These are phyloP conservation scores for Ascaphus truei DNA, from an alignment of 2,113 vertebrate species.

Conservation along the genomic window DNA sequence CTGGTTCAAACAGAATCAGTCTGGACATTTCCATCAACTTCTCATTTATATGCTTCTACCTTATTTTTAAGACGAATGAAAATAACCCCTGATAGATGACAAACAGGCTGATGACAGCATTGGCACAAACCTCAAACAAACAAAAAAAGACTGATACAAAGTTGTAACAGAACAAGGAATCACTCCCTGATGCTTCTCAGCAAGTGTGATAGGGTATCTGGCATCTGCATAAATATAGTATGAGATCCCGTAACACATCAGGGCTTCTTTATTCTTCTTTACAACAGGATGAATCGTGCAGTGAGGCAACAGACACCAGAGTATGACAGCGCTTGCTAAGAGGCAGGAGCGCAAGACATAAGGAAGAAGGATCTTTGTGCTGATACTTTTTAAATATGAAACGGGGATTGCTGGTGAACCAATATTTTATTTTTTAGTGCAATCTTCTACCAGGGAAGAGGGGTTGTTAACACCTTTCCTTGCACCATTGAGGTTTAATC, in stretches of 20 bases:
- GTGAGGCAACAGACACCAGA: neutral
- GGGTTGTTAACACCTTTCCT: no score
- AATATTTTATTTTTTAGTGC: no score
- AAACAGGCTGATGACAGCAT: neutral
- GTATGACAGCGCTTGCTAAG: no score
- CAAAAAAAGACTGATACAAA: neutral
- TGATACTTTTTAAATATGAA: no score
- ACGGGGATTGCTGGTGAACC: no score
- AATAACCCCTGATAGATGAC: neutral
- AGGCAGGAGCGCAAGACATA: neutral
- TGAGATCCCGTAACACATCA: neutral
- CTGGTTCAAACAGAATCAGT: neutral
- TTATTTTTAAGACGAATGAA: neutral
- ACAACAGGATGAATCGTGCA: neutral
- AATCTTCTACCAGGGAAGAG: no score
- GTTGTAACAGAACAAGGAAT: neutral
- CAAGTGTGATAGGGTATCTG: neutral
- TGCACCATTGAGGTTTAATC: no score
- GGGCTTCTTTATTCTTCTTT: no score
- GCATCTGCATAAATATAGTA: conserved; percentile 1
- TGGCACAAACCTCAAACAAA: neutral
- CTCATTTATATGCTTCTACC: neutral
- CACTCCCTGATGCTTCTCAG: no score
- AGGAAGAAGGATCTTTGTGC: no score
- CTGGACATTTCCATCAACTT: neutral